A percentile compares a stretch with the other conserved stretches of the same genome.
These are phyloP conservation scores for Arvicanthis niloticus DNA, from an alignment of 2,113 vertebrate species.

Conservation along the genomic window DNA sequence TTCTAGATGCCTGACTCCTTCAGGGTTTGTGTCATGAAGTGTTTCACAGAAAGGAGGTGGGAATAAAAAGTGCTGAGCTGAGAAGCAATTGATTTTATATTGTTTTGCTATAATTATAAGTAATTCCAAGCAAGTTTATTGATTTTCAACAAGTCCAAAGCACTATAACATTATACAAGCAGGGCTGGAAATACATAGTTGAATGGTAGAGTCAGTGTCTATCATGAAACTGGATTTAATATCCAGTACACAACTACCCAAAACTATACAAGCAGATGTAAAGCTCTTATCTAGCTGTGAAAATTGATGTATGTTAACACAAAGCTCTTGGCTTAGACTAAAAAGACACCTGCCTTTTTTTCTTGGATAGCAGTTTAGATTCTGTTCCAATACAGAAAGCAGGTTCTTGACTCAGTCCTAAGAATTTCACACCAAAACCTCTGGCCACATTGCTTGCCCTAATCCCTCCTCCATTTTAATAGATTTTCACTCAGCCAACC, in stretches of 20 bases:
- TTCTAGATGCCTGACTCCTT: constrained; percentile 1
- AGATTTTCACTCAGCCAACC: not conserved
- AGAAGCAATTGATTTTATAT: not conserved
- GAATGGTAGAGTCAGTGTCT: not conserved
- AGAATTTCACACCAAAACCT: constrained; percentile 14
- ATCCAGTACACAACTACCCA: not conserved
- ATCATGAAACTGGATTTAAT: not conserved
- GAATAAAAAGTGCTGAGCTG: not conserved
- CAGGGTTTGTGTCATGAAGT: not conserved
- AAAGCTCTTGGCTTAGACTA: constrained; percentile 44
- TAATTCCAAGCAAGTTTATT: constrained; percentile 46
- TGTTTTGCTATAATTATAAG: constrained; percentile 45
- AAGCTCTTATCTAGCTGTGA: constrained; percentile 20
- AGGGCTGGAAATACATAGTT: not conserved
- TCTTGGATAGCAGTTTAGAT: constrained; percentile 16
- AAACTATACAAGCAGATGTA: not conserved
- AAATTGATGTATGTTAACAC: constrained; percentile 43
- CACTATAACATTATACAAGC: not conserved
- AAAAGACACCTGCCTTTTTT: not conserved
- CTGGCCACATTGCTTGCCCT: not conserved
- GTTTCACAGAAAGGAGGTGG: not conserved
- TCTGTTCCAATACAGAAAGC: constrained; percentile 18
- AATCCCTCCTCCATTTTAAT: no score
- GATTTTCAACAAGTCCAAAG: constrained; percentile 25
- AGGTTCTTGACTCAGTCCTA: constrained; percentile 16